These are phyloP conservation scores for Andrena trimmerana DNA, from an alignment of 2,888 invertebrate genomes.

Conservation along the genomic window DNA sequence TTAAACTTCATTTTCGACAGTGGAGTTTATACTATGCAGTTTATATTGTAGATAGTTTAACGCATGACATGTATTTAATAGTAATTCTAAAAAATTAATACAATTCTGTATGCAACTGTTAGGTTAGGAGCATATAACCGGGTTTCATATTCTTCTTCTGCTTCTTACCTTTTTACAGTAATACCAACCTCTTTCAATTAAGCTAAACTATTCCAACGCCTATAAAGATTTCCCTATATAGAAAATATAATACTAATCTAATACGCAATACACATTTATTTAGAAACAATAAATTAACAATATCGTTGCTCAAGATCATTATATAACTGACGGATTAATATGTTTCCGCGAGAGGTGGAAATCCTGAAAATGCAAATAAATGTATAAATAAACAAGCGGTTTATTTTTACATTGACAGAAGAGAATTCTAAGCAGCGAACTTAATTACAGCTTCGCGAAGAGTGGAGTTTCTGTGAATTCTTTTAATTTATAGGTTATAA, in stretches of 20 bases:
- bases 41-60: background rate
- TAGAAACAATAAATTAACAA: too few species aligned
- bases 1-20: background rate
- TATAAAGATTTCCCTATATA: background rate
- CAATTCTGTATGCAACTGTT: background rate
- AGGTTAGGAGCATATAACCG: background rate
- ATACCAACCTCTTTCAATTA: constrained; percentile 1
- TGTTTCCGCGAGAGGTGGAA: too few species aligned
- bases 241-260: background rate
- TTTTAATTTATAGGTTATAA: background rate
- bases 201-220: background rate
- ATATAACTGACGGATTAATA: too few species aligned
- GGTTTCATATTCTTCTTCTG: background rate
- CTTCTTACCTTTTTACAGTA: background rate
- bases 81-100: background rate
- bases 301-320: too few species aligned
- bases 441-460: background rate
- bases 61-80: background rate
- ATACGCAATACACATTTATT: background rate
- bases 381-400: background rate
- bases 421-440: too few species aligned
- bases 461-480: background rate
- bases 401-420: background rate
- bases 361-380: background rate
- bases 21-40: background rate